Conservation (phyloP, 1,140 invertebrate species). For the Microvelia longipes region DNA sequence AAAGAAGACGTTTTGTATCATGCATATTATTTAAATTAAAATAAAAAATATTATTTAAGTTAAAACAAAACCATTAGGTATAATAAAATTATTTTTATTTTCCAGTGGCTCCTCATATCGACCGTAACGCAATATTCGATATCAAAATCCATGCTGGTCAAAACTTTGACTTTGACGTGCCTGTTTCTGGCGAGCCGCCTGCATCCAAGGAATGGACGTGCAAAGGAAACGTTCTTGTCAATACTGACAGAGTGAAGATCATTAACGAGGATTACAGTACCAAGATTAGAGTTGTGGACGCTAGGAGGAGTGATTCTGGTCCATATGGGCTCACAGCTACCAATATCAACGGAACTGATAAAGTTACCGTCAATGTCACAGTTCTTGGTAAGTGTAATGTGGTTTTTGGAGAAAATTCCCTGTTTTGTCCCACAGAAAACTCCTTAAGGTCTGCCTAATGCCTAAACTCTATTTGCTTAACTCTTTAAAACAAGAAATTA, state of each 20-base stretch:
- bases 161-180: constrained; percentile 84
- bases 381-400: constrained; percentile 44
- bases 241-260: constrained; percentile 61
- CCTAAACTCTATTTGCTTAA: too few species aligned
- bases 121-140: constrained; percentile 79
- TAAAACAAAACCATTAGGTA: too few species aligned
- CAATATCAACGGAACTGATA: constrained; percentile 81
- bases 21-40: too few species aligned
- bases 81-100: constrained; percentile 21
- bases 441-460: too few species aligned
- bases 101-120: constrained; percentile 75
- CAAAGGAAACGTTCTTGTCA: constrained; percentile 61
- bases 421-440: too few species aligned
- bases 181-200: constrained; percentile 83
- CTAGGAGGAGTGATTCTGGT: constrained; percentile 77
- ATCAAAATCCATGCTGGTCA: constrained; percentile 84
- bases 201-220: constrained; percentile 84
- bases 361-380: constrained; percentile 71
- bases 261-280: constrained; percentile 74
- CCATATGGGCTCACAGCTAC: constrained; percentile 75
- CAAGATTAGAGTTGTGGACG: constrained; percentile 71
- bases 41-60: too few species aligned
- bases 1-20: too few species aligned
- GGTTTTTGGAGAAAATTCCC: too few species aligned
- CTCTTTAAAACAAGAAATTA: too few species aligned